Percentiles rank a stretch among this genome's conserved stretches.
Evolutionary conservation across 2,888 invertebrate genomes (phyloP).

Genomic region (Xanthia icteritia): DNA sequence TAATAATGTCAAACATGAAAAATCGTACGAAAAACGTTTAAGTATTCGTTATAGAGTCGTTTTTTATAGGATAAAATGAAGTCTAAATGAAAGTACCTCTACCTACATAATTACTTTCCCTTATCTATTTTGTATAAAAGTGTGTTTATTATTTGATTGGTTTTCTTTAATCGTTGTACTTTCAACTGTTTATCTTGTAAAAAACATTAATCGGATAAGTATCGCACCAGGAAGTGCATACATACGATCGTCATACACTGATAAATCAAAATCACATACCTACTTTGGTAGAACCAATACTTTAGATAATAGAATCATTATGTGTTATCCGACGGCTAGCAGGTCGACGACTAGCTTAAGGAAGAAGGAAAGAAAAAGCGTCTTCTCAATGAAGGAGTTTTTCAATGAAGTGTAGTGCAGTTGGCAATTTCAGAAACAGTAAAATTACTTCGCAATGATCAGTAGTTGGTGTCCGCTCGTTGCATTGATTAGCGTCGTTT

Average conservation of each 20-base stretch:
- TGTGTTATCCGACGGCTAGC: background rate
- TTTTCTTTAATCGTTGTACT: background rate
- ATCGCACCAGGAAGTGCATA: background rate
- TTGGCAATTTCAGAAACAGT: background rate
- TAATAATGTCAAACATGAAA: background rate
- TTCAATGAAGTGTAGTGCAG: background rate
- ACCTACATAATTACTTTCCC: background rate
- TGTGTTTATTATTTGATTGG: background rate
- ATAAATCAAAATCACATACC: background rate
- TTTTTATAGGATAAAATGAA: too few relatives aligned
- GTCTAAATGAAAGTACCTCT: background rate
- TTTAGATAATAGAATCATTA: background rate
- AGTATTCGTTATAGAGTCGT: too few relatives aligned
- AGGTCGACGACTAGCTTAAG: background rate
- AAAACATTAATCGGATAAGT: background rate
- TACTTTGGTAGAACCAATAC: background rate
- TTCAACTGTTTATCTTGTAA: constrained; percentile 7
- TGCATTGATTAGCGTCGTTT: background rate
- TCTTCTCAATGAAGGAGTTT: background rate
- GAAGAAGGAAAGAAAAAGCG: background rate
- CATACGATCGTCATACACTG: background rate
- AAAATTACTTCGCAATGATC: background rate
- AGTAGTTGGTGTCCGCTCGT: background rate
- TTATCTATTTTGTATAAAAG: background rate
- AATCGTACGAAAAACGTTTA: background rate